These are phyloP conservation scores for Harpagifer antarcticus DNA, from an alignment of 2,797 vertebrate species.

Conservation along the genomic window DNA sequence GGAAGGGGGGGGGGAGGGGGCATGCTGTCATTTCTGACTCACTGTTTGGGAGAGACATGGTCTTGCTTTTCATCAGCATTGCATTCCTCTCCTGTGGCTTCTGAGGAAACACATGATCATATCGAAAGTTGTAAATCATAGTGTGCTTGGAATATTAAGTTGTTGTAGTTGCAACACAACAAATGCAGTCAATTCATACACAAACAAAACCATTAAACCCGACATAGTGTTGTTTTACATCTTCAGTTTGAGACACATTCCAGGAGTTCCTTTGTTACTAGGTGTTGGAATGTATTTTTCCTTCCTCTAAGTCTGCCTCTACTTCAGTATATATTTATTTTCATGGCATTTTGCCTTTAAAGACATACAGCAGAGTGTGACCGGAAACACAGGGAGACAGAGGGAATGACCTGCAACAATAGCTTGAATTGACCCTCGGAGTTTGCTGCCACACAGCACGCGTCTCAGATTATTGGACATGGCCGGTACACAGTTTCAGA, in stretches of 20 bases:
- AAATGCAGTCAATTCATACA: neutral
- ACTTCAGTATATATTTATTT: slow-evolving; percentile 13
- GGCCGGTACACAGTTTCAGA: neutral
- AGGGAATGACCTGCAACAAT: slow-evolving; percentile 14
- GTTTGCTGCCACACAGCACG: neutral
- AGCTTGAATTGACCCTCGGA: neutral
- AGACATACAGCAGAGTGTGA: slow-evolving; percentile 4
- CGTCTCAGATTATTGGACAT: neutral
- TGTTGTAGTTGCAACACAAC: neutral
- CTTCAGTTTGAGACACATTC: slow-evolving; percentile 38
- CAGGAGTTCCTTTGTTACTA: slow-evolving; percentile 44
- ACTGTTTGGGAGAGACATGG: slow-evolving; percentile 81
- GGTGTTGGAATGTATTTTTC: slow-evolving; percentile 38
- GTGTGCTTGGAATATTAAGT: slow-evolving; percentile 20
- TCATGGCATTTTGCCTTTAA: slow-evolving; percentile 24
- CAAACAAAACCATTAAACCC: neutral
- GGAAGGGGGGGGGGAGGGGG: neutral
- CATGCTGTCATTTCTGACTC: slow-evolving; percentile 60
- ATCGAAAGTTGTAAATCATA: slow-evolving; percentile 42
- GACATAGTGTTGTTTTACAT: neutral
- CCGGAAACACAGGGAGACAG: slow-evolving; percentile 12
- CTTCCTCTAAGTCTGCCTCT: slow-evolving; percentile 4
- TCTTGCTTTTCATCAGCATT: slow-evolving; percentile 80
- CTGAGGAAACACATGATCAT: slow-evolving; percentile 80
- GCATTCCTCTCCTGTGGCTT: slow-evolving; percentile 88